Evolutionary conservation across 1,140 invertebrate genomes (phyloP), one percentile per base, ranked within the genome.

Genomic region (Hyles euphorbiae): DNA sequence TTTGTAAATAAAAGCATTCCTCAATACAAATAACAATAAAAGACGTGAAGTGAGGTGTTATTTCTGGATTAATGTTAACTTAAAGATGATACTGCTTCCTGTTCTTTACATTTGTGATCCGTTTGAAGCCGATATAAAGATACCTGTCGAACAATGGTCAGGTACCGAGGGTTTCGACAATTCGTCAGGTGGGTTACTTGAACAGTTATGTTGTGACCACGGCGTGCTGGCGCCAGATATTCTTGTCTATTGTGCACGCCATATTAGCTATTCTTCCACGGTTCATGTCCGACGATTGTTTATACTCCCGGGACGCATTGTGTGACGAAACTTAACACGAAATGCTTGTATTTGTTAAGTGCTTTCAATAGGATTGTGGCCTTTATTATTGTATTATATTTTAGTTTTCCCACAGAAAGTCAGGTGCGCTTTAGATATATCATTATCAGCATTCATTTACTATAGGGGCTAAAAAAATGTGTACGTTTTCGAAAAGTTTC

Each of bases 221-320:
- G 82, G 76, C 81, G 49, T 61, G 65, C 68, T 80, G 83, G 82
- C 84, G 82, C 84, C 82, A 78, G 71, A 75, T 72, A 68, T 64
- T 70, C 70, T 70, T 63, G 34, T 43, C 61, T 60, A 78, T 82
- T 83, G 81, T 84, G 53, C 33, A n/a, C 36, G n/a, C 34, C 10
- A 60, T 33, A 70, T 73, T 68, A 56, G 52, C 60, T 54, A 63
- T 68, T 68, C 59, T 73, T 60, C 65, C 33, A 54, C 47, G 58
- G 55, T 58, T 61, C 50, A 60, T 61, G 62, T 22, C 50, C 61
- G 67, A 50, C 60, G 59, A 69, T 67, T 63, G 62, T 64, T 52
- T 57, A 62, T 47, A 61, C 53, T 67, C 56, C 64, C 63, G 58
- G 62, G 63, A 66, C 60, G 63, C 62, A 63, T 63, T 70, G 57